Base-by-base conservation (phyloP, 2,797 vertebrate genomes). In the Morelia viridis region DNA sequence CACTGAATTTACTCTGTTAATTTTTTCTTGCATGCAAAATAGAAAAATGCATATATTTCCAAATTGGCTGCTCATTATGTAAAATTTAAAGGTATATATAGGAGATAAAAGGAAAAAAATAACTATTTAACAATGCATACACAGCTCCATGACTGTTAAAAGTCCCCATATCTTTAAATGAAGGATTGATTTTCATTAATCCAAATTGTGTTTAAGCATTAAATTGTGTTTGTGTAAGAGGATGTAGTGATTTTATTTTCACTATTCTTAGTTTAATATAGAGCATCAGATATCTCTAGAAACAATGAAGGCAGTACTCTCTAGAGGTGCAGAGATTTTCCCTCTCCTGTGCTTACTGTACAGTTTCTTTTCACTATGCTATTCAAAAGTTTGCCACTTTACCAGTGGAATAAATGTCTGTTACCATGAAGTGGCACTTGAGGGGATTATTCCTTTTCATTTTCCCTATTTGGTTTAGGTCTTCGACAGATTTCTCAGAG, bases 401-500 rank as follows among this genome's bases (percentile, higher is more conserved):
- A 58, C n/a, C 31, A 68, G 22, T 84, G 24, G 5, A 31, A 31
- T 46, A 50, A 89, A 58, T 10, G 4, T 35, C 28, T 26, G 31
- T 68, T 10, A 28, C 1, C 22, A 31, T 12, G n/a, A 17, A 50
- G 24, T 89, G 89, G 62, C 8, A 56, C 1, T 87, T 19, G 7
- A 24, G 8, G 17, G 26, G 15, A 89, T 64, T 53, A 88, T 90
- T 68, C 12, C 88, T 22, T 80, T 84, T 41, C 87, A 15, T 93
- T 88, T 92, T 92, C 80, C 65, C 10, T 65, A 22, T 9, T 89
- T 71, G 88, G 2, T 92, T 89, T 87, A 97, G 97, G 97, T 58
- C 95, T 97, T 90, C 85, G 83, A 80, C 96, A 97, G 91, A 97
- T 97, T 60, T 97, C 98, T 83, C 97, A 98, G 95, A 98, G 96